A percentile compares a stretch with the other conserved stretches of the same genome.
phyloP scores from a whole-genome alignment of 2,888 invertebrate species.

The Neoaliturus tenellus region DNA sequence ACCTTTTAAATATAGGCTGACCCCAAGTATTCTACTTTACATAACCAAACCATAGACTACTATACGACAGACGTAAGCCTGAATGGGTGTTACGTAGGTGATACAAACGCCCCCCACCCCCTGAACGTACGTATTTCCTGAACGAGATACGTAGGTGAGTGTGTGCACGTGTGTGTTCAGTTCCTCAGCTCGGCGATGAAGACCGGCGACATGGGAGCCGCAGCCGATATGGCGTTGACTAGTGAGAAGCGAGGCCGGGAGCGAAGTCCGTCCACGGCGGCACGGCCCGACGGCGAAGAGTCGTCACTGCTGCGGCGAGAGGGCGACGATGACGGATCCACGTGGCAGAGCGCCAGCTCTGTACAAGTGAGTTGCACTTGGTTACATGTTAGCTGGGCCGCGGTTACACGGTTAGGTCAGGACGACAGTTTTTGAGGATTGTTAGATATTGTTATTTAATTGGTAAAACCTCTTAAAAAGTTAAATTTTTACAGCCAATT shows the following conservation, averaged over 20 bases:
- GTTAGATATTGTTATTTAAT: too few relatives aligned
- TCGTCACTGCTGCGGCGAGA: constrained; percentile 60
- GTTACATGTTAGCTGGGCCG: background rate
- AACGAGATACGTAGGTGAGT: constrained; percentile 18
- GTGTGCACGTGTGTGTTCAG: constrained; percentile 73
- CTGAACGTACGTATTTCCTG: too few relatives aligned
- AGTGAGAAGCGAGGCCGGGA: constrained; percentile 68
- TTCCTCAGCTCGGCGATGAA: constrained; percentile 86
- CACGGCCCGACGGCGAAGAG: background rate
- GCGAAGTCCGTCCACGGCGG: background rate
- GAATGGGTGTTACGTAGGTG: too few relatives aligned
- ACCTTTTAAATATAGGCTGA: too few relatives aligned
- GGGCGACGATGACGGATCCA: constrained; percentile 28
- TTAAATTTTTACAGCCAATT: too few relatives aligned
- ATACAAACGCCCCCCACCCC: too few relatives aligned
- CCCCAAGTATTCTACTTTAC: too few relatives aligned
- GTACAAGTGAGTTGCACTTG: constrained; percentile 28
- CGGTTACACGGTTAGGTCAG: background rate
- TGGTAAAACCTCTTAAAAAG: too few relatives aligned
- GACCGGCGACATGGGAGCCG: constrained; percentile 81
- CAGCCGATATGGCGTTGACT: constrained; percentile 73
- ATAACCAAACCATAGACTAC: too few relatives aligned
- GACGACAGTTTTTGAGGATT: too few relatives aligned
- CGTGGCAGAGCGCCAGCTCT: constrained; percentile 55
- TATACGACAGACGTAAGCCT: too few relatives aligned